Conservation (phyloP, 2,113 vertebrate species). For the Ptilonorhynchus violaceus region DNA sequence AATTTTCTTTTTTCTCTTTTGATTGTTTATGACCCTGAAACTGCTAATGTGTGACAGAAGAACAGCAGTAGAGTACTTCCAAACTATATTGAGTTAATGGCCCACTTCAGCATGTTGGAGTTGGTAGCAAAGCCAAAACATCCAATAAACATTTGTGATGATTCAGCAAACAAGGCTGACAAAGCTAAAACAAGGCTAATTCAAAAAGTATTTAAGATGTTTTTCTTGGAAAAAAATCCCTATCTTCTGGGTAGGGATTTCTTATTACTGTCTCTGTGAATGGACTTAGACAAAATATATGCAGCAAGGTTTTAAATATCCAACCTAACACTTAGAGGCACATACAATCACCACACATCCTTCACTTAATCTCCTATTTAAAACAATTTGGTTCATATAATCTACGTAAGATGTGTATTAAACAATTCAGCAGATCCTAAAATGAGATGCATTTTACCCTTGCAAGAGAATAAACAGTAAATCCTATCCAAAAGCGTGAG, state of each 20-base stretch:
- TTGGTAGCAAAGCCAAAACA: neutral
- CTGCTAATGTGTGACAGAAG: neutral
- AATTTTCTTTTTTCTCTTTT: neutral
- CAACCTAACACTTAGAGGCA: neutral
- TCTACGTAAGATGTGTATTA: neutral
- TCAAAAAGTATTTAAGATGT: neutral
- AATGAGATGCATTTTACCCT: neutral
- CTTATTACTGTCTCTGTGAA: neutral
- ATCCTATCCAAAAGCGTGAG: neutral
- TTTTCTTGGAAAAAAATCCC: neutral
- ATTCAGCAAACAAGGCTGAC: neutral
- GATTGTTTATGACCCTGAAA: neutral
- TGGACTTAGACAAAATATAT: neutral
- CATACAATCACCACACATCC: neutral
- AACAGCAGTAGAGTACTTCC: neutral
- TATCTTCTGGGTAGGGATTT: neutral
- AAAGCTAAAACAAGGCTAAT: neutral
- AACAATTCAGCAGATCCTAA: neutral
- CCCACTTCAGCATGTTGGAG: neutral
- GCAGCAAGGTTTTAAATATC: neutral
- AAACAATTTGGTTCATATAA: neutral
- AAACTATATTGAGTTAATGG: neutral
- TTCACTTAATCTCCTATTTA: neutral
- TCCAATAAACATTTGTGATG: neutral
- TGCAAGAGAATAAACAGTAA: conserved; percentile 9